Conservation (phyloP, 35 echinoderm and acorn worm genomes). For the Holothuria glaberrima region DNA sequence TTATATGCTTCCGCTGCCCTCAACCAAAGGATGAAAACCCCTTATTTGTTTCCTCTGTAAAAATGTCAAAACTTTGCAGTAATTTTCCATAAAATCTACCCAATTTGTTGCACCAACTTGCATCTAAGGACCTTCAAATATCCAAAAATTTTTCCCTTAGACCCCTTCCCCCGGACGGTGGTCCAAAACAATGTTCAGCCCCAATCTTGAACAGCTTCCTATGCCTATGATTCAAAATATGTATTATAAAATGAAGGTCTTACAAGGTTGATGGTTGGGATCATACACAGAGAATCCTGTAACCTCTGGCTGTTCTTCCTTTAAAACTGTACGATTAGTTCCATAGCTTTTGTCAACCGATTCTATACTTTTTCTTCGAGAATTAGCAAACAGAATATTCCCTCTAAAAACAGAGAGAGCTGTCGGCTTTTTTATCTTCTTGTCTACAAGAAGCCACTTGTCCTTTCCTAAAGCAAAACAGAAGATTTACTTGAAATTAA, state of each 20-base stretch:
- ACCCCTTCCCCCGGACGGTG: too few species aligned
- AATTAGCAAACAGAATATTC: slow-evolving; percentile 9
- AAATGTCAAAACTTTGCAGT: too few species aligned
- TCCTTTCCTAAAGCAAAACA: neutral
- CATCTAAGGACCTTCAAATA: too few species aligned
- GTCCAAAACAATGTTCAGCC: too few species aligned
- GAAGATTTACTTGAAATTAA: neutral
- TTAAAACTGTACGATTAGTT: slow-evolving; percentile 2
- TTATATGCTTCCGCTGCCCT: too few species aligned
- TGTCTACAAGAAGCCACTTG: slow-evolving; percentile 24
- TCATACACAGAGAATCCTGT: neutral
- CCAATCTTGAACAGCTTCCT: too few species aligned
- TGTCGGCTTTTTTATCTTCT: neutral
- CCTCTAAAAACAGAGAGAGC: neutral
- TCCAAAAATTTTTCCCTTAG: too few species aligned
- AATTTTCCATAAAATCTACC: too few species aligned
- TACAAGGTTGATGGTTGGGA: neutral
- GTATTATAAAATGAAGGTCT: neutral
- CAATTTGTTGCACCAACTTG: too few species aligned
- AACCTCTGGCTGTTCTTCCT: neutral
- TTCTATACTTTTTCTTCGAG: slow-evolving; percentile 5
- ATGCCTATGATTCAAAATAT: too few species aligned
- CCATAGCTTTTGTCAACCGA: slow-evolving; percentile 8
- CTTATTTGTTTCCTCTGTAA: too few species aligned
- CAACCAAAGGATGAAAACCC: too few species aligned